These are phyloP conservation scores for Yasuhikotakia modesta DNA, from an alignment of 2,797 vertebrate species.

Conservation along the genomic window DNA sequence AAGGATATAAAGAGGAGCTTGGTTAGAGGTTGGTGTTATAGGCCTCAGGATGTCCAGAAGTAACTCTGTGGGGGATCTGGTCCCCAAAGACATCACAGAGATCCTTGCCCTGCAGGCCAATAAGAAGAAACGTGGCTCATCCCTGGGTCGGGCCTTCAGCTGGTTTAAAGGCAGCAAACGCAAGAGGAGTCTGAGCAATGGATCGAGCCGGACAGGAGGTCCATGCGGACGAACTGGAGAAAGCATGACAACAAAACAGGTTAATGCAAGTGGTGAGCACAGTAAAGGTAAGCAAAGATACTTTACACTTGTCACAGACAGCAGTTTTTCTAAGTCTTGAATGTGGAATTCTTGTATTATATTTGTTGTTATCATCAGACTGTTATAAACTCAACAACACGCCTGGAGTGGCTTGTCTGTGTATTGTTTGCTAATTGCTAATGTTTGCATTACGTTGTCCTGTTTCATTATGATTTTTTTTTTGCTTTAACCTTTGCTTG, in stretches of 20 bases:
- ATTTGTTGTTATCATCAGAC: constrained; percentile 34
- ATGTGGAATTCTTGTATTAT: constrained; percentile 8
- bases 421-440: too few relatives aligned
- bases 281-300: constrained; percentile 70
- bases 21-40: constrained; percentile 54
- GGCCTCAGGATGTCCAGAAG: constrained; percentile 75
- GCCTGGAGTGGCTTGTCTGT: constrained; percentile 36
- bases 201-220: constrained; percentile 54
- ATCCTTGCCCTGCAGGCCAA: constrained; percentile 76
- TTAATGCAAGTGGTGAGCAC: constrained; percentile 62
- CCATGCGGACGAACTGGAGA: constrained; percentile 54
- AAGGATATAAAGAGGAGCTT: constrained; percentile 55
- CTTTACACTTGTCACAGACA: background rate
- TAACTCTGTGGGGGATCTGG: constrained; percentile 77
- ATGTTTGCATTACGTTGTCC: too few relatives aligned
- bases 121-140: constrained; percentile 78
- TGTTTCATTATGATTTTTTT: constrained; percentile 14
- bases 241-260: constrained; percentile 49
- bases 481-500: constrained; percentile 7
- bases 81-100: constrained; percentile 79
- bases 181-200: constrained; percentile 69
- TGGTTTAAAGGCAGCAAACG: constrained; percentile 85
- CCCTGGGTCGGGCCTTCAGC: constrained; percentile 84
- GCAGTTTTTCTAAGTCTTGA: constrained; percentile 5
- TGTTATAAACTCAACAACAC: constrained; percentile 22